Evolutionary conservation across 2,113 vertebrate species (phyloP).

Genomic region (Cynocephalus volans): DNA sequence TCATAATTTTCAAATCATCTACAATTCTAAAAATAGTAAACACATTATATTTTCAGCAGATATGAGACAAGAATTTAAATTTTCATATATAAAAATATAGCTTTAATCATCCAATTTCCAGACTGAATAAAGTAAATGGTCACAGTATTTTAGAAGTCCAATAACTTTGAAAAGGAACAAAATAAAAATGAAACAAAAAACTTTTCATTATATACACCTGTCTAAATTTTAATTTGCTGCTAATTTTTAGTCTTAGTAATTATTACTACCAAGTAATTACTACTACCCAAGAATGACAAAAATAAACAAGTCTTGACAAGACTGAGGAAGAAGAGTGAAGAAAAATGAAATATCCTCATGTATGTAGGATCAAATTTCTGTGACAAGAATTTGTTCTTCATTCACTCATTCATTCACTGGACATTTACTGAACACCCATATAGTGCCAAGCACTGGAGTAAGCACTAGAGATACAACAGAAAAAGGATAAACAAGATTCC

Average conservation of each 20-base stretch:
- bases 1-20: constrained; percentile 27
- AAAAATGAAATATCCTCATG: not conserved
- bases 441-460: not conserved
- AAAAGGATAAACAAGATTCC: not conserved
- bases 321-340: not conserved
- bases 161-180: constrained; percentile 36
- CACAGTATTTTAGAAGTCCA: constrained; percentile 10
- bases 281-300: not conserved
- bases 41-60: not conserved
- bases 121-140: constrained; percentile 13
- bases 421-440: not conserved
- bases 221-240: constrained; percentile 18
- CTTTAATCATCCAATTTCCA: constrained; percentile 4
- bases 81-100: constrained; percentile 3
- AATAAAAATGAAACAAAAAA: not conserved
- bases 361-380: not conserved
- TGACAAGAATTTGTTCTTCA: not conserved
- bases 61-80: constrained; percentile 28
- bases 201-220: not conserved
- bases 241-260: constrained; percentile 54
- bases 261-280: constrained; percentile 38
- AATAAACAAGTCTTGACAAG: constrained; percentile 25
- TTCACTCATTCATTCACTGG: not conserved
- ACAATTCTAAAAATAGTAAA: constrained; percentile 52
- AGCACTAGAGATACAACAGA: not conserved